Evolutionary conservation across 2,113 vertebrate species (phyloP).

Genomic region (Hirundichthys speculiger): DNA sequence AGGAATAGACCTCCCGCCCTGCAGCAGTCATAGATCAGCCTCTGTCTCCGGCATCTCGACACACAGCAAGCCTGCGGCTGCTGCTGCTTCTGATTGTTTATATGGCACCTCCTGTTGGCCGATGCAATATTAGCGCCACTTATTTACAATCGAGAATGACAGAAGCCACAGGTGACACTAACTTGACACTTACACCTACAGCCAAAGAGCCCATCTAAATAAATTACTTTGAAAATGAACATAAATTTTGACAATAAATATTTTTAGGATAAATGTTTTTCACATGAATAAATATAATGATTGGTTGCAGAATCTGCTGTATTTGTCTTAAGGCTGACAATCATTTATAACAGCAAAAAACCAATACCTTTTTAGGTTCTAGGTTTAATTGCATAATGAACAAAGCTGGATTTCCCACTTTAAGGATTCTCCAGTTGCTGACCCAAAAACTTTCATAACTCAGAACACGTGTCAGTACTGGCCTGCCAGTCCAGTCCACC

Average conservation of each 20-base stretch:
- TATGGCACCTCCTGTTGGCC: constrained; percentile 75
- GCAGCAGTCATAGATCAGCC: constrained; percentile 66
- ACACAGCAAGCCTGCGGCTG: constrained; percentile 29
- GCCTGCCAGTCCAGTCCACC: too few relatives aligned
- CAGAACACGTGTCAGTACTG: background rate
- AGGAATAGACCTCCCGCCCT: constrained; percentile 65
- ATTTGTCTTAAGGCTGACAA: background rate
- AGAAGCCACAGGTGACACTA: background rate
- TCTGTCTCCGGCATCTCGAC: constrained; percentile 51
- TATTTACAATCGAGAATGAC: constrained; percentile 33
- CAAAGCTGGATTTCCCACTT: constrained; percentile 6
- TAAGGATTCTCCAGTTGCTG: background rate
- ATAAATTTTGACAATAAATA: too few relatives aligned
- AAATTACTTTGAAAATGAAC: too few relatives aligned
- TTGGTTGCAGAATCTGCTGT: background rate
- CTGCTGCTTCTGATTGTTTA: constrained; percentile 52
- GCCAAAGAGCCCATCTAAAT: too few relatives aligned
- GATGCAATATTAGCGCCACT: constrained; percentile 54
- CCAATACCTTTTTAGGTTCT: background rate
- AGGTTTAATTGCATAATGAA: background rate
- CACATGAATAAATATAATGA: too few relatives aligned
- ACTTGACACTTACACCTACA: background rate
- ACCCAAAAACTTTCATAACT: constrained; percentile 5
- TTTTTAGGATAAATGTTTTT: too few relatives aligned
- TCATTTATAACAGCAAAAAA: background rate